Percentiles rank a stretch among this genome's conserved stretches.
Conservation (phyloP, 2,888 invertebrate species). For the Malthinus flaveolus region DNA sequence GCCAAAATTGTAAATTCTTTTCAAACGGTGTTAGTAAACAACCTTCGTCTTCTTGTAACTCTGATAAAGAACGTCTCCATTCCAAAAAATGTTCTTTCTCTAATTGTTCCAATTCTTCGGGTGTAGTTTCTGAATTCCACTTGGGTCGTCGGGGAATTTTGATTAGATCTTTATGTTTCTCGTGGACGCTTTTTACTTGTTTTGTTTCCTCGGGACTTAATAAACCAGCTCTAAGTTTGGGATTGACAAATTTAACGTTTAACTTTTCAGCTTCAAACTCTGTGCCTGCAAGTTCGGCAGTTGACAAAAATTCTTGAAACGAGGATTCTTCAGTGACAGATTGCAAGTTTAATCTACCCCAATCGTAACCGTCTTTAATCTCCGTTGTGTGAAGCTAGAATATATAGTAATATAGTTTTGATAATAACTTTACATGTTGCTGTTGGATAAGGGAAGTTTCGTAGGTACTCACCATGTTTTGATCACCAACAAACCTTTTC, state of each 20-base stretch:
- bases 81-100: slow-evolving; percentile 86
- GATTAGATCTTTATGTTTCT: slow-evolving; percentile 64
- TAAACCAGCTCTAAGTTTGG: slow-evolving; percentile 63
- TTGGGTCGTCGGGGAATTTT: slow-evolving; percentile 86
- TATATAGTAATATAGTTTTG: background rate
- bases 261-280: slow-evolving; percentile 92
- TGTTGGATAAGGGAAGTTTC: background rate
- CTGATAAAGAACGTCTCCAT: slow-evolving; percentile 85
- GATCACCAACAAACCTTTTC: slow-evolving; percentile 68
- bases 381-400: slow-evolving; percentile 81
- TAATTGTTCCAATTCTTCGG: slow-evolving; percentile 75
- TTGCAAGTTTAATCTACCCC: slow-evolving; percentile 86
- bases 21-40: slow-evolving; percentile 95
- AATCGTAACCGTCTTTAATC: slow-evolving; percentile 87
- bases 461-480: slow-evolving; percentile 75
- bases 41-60: slow-evolving; percentile 76
- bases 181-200: slow-evolving; percentile 59
- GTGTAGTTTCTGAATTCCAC: slow-evolving; percentile 75
- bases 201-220: slow-evolving; percentile 62
- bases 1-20: slow-evolving; percentile 96
- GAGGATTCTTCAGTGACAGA: slow-evolving; percentile 96
- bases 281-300: slow-evolving; percentile 91
- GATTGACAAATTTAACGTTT: slow-evolving; percentile 76
- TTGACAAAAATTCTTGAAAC: slow-evolving; percentile 93
- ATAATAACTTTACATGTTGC: background rate